Evolutionary conservation across 2,888 invertebrate species (phyloP), one percentile per base, ranked within the genome.

Genomic region (Hirtodrosophila trivittata): DNA sequence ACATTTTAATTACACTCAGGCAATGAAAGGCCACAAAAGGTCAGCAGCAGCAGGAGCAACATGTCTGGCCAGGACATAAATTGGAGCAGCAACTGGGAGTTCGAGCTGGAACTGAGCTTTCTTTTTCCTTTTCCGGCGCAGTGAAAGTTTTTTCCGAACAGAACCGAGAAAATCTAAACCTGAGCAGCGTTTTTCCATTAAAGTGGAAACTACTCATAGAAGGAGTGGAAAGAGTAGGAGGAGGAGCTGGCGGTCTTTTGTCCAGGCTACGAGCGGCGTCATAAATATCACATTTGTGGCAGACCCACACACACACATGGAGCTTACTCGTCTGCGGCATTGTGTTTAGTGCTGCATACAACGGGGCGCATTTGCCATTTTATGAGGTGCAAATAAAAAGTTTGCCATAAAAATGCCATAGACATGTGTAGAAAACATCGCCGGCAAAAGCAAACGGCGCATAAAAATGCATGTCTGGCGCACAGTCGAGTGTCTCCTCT

Each of bases 361-460:
- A 75, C 86, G 74, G 56, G 75, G 85, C 83, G 83, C 87, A 88
- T 87, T 88, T 87, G 75, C 66, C 77, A 74, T 87, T 89, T 89
- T 89, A 89, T 87, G 89, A 89, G 87, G 88, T 88, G 89, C 84
- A 89, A 89, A 89, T 88, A 89, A 89, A 89, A 89, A 83, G 81
- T 81, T 80, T 71, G 72, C 75, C 69, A 81, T 87, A 86, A 88
- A 81, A 82, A 78, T 75, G 73, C 80, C 84, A 86, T 87, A 88
- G 87, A 86, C 84, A 87, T 71, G 75, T 74, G 74, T 68, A 58
- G 41, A 54, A 60, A 59, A 39, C 47, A 25, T 26, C 42, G 39
- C n/a, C 41, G 56, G 35, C 26, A 14, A 13, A 25, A 43, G 58
- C 65, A 75, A 66, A 58, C 51, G 41, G 60, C 54, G 82, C 70